Evolutionary conservation across 2,113 vertebrate genomes (phyloP).

Genomic region (Anoplopoma fimbria): DNA sequence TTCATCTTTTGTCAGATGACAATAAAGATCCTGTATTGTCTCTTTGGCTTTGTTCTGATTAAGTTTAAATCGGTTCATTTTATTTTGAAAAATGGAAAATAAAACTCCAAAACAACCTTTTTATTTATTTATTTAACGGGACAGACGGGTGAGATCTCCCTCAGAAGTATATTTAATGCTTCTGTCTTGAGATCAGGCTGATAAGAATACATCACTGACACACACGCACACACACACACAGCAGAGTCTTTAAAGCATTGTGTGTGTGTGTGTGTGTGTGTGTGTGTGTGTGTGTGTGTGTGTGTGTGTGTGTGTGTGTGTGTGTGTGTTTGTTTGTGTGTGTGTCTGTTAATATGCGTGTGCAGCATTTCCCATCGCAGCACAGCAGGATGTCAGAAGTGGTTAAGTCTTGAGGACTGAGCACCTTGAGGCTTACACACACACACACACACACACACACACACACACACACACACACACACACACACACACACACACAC

Average conservation of each 20-base stretch:
- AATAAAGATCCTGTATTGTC: background rate
- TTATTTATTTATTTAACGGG: background rate
- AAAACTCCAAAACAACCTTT: background rate
- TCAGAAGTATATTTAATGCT: background rate
- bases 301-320: conserved; percentile 27
- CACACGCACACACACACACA: background rate
- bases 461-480: conserved; percentile 27
- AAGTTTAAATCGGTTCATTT: background rate
- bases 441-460: conserved; percentile 24
- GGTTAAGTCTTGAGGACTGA: conserved; percentile 44
- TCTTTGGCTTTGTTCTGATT: background rate
- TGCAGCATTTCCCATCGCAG: conserved; percentile 47
- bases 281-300: background rate
- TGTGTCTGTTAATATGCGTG: conserved; percentile 7
- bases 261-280: conserved; percentile 10
- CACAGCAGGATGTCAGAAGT: conserved; percentile 64
- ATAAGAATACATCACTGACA: background rate
- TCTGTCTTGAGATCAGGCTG: background rate
- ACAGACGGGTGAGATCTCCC: background rate
- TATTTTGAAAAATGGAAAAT: background rate
- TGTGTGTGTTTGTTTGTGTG: conserved; percentile 1
- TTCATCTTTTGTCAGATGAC: background rate
- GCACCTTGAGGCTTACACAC: conserved; percentile 39
- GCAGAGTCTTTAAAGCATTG: background rate
- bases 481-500: conserved; percentile 28